phyloP scores from a whole-genome alignment of 2,113 vertebrate species.

The Leucoraja erinaceus region DNA sequence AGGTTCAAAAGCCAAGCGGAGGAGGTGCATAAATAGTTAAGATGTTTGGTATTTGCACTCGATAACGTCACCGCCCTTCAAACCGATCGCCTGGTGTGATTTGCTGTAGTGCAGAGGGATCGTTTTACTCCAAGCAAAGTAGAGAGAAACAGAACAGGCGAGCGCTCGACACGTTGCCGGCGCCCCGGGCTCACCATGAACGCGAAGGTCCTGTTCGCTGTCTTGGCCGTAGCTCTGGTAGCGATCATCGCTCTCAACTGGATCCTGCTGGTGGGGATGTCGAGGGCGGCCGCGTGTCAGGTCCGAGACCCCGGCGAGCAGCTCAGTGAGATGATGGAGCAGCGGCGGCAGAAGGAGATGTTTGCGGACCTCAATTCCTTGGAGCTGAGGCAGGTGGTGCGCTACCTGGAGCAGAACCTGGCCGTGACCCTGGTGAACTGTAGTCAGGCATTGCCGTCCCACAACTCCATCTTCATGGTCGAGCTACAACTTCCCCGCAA shows the following conservation, averaged over 20 bases:
- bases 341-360: constrained; percentile 50
- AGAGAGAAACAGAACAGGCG: not conserved
- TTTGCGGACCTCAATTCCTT: constrained; percentile 69
- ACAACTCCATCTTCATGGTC: constrained; percentile 70
- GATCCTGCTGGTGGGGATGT: constrained; percentile 49
- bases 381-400: constrained; percentile 63
- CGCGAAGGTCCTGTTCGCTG: constrained; percentile 45
- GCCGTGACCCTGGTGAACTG: constrained; percentile 58
- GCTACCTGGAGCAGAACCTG: constrained; percentile 57
- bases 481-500: constrained; percentile 70
- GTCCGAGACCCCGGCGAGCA: accelerated
- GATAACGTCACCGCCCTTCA: not conserved
- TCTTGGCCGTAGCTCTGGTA: constrained; percentile 51
- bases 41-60: not conserved
- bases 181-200: constrained; percentile 46
- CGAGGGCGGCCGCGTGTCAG: not conserved
- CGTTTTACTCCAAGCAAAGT: no score
- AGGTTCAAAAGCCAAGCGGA: not conserved
- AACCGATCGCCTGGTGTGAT: not conserved
- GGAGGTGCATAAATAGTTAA: not conserved
- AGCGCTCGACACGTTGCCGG: not conserved
- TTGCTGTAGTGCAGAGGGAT: not conserved
- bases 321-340: not conserved
- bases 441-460: constrained; percentile 51
- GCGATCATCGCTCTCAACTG: constrained; percentile 51